Conservation (phyloP, 1,140 invertebrate genomes). For the Bombus confusus region DNA sequence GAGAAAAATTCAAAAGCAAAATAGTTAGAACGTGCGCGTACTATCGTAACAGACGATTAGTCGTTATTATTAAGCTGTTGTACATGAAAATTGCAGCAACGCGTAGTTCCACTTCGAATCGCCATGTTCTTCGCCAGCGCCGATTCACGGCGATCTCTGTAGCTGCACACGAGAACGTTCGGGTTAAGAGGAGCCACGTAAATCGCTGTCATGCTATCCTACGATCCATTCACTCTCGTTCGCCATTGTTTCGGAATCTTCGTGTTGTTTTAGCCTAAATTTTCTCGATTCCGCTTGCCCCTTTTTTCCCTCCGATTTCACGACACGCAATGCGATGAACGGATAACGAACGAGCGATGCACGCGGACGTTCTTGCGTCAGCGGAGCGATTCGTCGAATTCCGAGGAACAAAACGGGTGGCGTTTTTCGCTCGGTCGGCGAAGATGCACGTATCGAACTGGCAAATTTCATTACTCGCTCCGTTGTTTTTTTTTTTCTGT, state of each 20-base stretch:
- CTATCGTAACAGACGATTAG: too few species aligned
- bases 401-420: background rate
- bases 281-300: background rate
- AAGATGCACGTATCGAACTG: conserved; percentile 24
- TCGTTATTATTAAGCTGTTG: too few species aligned
- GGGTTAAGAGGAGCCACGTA: background rate
- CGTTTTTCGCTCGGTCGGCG: background rate
- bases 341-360: conserved; percentile 38
- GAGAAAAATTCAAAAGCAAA: too few species aligned
- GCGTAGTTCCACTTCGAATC: too few species aligned
- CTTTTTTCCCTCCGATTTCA: background rate
- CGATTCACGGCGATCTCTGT: too few species aligned
- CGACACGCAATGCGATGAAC: conserved; percentile 12
- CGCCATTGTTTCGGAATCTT: background rate
- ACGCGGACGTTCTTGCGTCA: conserved; percentile 15
- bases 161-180: too few species aligned
- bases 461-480: background rate
- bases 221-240: background rate
- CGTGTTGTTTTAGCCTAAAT: background rate
- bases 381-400: conserved; percentile 37
- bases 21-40: too few species aligned
- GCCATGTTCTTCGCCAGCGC: too few species aligned
- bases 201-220: too few species aligned
- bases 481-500: background rate
- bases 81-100: too few species aligned